A percentile compares a stretch with the other conserved stretches of the same genome.
Conservation (phyloP, 2,797 vertebrate genomes). For the Tympanoctomys barrerae region DNA sequence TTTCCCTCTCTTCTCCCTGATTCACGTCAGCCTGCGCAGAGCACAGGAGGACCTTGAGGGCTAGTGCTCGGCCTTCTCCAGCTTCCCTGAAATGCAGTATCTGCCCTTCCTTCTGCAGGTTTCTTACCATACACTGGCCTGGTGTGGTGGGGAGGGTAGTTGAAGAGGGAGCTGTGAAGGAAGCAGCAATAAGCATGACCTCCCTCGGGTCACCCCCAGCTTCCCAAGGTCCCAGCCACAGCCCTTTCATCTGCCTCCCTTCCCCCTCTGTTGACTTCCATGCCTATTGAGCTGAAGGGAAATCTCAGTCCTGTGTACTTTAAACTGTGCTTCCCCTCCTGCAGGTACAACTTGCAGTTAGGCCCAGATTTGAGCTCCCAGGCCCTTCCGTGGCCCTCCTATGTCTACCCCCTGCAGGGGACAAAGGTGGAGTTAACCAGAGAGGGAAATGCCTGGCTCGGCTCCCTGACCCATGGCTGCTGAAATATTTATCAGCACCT, state of each 20-base stretch:
- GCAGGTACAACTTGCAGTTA: not conserved
- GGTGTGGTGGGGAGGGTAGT: not conserved
- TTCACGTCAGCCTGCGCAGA: not conserved
- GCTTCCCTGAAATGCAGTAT: not conserved
- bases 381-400: not conserved
- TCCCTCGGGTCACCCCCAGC: fast-evolving
- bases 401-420: not conserved
- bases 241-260: not conserved
- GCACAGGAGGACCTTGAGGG: not conserved
- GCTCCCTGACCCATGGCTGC: not conserved
- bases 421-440: not conserved
- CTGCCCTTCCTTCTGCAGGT: not conserved
- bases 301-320: not conserved
- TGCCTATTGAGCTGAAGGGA: not conserved
- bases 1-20: not conserved
- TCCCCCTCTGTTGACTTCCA: not conserved
- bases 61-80: not conserved
- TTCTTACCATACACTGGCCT: not conserved
- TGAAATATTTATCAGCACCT: constrained; percentile 63
- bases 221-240: no score
- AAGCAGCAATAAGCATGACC: not conserved
- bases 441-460: not conserved
- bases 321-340: not conserved
- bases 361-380: not conserved
- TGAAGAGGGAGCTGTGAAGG: not conserved